Evolutionary conservation across 2,888 invertebrate species (phyloP).

Genomic region (Luperina testacea): DNA sequence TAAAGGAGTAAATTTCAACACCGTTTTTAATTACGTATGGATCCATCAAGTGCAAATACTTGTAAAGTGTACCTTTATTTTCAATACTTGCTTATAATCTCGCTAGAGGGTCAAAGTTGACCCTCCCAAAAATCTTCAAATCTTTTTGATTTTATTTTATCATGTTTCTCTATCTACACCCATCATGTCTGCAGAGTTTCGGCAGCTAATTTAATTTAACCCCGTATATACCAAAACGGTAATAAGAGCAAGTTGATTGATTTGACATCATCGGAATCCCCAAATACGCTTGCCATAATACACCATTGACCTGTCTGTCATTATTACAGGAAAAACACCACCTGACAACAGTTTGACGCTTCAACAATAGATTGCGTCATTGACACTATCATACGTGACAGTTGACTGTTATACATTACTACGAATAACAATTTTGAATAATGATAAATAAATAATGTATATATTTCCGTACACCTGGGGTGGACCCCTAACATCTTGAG

Average conservation of each 20-base stretch:
- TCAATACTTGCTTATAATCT: neutral
- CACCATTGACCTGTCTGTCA: conserved; percentile 41
- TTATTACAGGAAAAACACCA: conserved; percentile 50
- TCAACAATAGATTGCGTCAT: conserved; percentile 51
- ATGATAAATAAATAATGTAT: conserved; percentile 46
- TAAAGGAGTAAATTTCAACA: neutral
- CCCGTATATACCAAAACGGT: neutral
- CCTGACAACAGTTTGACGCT: conserved; percentile 25
- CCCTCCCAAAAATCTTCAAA: too few relatives aligned
- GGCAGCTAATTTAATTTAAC: too few relatives aligned
- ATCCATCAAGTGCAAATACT: too few relatives aligned
- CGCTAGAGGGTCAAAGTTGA: too few relatives aligned
- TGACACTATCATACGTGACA: conserved; percentile 31
- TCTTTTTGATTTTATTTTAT: too few relatives aligned
- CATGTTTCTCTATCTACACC: too few relatives aligned
- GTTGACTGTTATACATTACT: conserved; percentile 29
- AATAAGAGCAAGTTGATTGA: conserved; percentile 6
- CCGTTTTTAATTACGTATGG: neutral
- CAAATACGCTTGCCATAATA: neutral
- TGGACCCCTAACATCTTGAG: conserved; percentile 20
- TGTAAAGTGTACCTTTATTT: neutral
- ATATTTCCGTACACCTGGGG: conserved; percentile 22
- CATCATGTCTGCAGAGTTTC: too few relatives aligned
- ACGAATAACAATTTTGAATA: conserved; percentile 29
- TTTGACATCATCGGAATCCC: conserved; percentile 27